Evolutionary conservation across 2,888 invertebrate genomes (phyloP), one percentile per base, ranked within the genome.

Genomic region (Melipona bicolor): DNA sequence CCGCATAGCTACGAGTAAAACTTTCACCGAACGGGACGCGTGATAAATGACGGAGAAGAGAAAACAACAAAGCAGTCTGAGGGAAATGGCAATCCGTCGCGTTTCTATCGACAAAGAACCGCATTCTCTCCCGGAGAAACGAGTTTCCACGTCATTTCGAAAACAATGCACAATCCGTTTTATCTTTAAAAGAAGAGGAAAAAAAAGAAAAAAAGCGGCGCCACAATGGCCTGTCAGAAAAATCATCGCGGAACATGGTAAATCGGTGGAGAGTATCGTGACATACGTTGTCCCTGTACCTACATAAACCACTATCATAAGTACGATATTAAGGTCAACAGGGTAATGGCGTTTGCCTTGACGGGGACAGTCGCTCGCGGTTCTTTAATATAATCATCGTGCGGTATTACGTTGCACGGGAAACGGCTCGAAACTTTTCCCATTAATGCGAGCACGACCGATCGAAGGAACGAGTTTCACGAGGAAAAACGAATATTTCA

Each of bases 301-400:
- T 68, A 43, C 71, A 32, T 61, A 75, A 64, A 75, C 50, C 77
- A 59, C 69, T 77, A 81, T 79, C 81, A 78, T 79, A 83, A 86
- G 78, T 81, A 79, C 70, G 84, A 83, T 88, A 87, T 88, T 88
- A 88, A 85, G 85, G 87, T 87, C 85, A 87, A 87, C 80, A 64
- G 76, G 81, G 71, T 88, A 87, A 87, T 85, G 76, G 76, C 70
- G 82, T 82, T 88, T 50, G 84, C 85, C 84, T 85, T 87, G 84
- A 75, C 85, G 82, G 52, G 56, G 68, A 82, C 73, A 84, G 85
- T 84, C 69, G 80, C 72, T 82, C 74, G 76, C 64, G 50, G 70
- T 79, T 79, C 84, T 43, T 71, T 81, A 85, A 84, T 83, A 80
- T 68, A 81, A 83, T 70, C 72, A 75, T 82, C 68, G 79, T 71